These are phyloP conservation scores for Sipunculus nudus DNA, from an alignment of 2,888 invertebrate genomes.

Conservation along the genomic window DNA sequence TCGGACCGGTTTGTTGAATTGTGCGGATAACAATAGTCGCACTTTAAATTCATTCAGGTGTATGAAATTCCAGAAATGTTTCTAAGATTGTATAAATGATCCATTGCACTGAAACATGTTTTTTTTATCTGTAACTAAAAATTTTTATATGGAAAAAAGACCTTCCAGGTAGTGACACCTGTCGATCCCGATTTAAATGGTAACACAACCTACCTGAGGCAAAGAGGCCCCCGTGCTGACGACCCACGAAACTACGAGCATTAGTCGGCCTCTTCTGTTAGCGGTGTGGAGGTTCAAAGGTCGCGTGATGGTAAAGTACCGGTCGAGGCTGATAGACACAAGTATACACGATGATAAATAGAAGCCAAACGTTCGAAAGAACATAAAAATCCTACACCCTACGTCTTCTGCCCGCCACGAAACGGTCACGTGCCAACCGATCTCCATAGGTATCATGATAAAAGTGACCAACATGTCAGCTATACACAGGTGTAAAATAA, in stretches of 20 bases:
- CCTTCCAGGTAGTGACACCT: no score
- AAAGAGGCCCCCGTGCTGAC: slow-evolving; percentile 75
- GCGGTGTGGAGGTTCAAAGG: slow-evolving; percentile 76
- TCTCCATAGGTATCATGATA: slow-evolving; percentile 76
- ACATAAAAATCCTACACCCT: slow-evolving; percentile 78
- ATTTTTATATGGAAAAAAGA: no score
- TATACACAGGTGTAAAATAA: slow-evolving; percentile 80
- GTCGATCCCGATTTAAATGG: no score
- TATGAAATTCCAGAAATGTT: no score
- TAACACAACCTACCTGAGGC: slow-evolving; percentile 75
- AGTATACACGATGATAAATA: slow-evolving; percentile 81
- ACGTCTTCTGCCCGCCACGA: slow-evolving; percentile 80
- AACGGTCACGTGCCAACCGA: slow-evolving; percentile 80
- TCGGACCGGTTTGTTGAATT: no score
- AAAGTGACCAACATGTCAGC: slow-evolving; percentile 85
- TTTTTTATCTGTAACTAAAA: no score
- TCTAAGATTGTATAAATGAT: no score
- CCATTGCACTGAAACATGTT: no score
- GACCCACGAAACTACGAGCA: slow-evolving; percentile 77
- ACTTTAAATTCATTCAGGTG: no score
- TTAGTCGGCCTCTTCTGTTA: slow-evolving; percentile 75
- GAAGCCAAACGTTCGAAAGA: slow-evolving; percentile 79
- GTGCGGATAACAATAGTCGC: no score
- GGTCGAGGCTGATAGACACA: slow-evolving; percentile 80
- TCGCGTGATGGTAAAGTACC: slow-evolving; percentile 81